Percentiles rank a stretch among this genome's conserved stretches.
Conservation (phyloP, 2,797 vertebrate genomes). For the Microtus obscurus region DNA sequence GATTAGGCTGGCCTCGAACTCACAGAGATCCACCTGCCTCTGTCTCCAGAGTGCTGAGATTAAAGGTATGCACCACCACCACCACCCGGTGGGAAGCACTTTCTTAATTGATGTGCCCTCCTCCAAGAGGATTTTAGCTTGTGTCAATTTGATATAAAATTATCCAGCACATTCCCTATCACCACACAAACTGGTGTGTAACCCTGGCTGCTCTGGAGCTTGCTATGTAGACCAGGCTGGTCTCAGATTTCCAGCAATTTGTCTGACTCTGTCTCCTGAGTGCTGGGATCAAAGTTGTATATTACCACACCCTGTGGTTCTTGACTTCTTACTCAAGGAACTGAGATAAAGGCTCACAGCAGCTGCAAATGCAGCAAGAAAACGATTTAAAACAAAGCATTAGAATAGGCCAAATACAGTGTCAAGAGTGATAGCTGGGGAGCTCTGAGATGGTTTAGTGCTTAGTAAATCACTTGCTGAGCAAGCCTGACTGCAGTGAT, state of each 20-base stretch:
- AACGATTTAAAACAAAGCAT: background rate
- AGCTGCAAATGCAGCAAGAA: background rate
- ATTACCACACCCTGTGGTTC: background rate
- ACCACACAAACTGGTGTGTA: background rate
- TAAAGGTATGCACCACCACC: background rate
- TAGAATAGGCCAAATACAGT: background rate
- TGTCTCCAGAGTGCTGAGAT: background rate
- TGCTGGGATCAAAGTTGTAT: background rate
- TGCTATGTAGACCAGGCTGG: too few relatives aligned
- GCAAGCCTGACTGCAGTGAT: too few relatives aligned
- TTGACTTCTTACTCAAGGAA: background rate
- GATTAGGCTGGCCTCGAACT: background rate
- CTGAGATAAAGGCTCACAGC: background rate
- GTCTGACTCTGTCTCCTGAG: background rate
- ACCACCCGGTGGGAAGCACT: too few relatives aligned
- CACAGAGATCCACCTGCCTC: background rate
- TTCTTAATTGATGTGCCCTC: too few relatives aligned
- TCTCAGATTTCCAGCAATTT: background rate
- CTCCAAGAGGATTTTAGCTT: too few relatives aligned
- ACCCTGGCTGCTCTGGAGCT: background rate
- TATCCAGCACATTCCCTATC: too few relatives aligned
- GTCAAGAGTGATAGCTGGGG: too few relatives aligned
- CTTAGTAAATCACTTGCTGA: background rate
- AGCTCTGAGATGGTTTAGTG: background rate
- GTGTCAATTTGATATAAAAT: too few relatives aligned